Percentiles rank a stretch among this genome's conserved stretches.
These are phyloP conservation scores for Gymnogyps californianus DNA, from an alignment of 2,113 vertebrate genomes.

Conservation along the genomic window DNA sequence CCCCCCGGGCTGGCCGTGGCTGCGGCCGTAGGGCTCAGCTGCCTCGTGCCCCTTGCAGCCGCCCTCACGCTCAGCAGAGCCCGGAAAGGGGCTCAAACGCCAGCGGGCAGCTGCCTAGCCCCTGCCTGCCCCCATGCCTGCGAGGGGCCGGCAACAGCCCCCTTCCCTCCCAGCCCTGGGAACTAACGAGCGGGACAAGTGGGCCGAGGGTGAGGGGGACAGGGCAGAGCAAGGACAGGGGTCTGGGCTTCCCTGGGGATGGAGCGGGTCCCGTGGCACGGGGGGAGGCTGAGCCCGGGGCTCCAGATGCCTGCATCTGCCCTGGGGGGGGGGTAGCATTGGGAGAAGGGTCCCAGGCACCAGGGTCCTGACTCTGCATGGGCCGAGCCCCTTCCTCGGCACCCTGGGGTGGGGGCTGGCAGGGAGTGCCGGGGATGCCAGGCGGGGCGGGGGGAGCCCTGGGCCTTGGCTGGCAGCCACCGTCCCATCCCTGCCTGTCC, in stretches of 20 bases:
- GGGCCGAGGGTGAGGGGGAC: background rate
- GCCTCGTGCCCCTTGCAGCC: background rate
- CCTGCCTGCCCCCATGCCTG: fast-evolving
- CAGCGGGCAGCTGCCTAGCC: background rate
- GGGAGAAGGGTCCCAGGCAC: background rate
- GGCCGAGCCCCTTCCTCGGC: fast-evolving
- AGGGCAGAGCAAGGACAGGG: background rate
- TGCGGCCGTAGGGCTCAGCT: background rate
- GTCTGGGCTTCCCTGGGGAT: no score
- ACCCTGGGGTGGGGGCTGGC: background rate
- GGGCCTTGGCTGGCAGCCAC: background rate
- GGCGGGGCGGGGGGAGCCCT: background rate
- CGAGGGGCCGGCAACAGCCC: fast-evolving
- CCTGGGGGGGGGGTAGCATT: fast-evolving
- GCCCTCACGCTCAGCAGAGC: background rate
- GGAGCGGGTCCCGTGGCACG: fast-evolving
- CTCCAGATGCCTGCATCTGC: background rate
- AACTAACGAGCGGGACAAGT: fast-evolving
- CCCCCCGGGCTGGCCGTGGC: fast-evolving
- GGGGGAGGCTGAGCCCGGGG: fast-evolving
- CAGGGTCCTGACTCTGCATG: fast-evolving
- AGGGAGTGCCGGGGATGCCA: fast-evolving
- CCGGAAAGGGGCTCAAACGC: fast-evolving
- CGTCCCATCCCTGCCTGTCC: fast-evolving
- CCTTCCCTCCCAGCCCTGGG: background rate